Conservation (phyloP, 2,888 invertebrate genomes). For the Gisinianus flammeolus region DNA sequence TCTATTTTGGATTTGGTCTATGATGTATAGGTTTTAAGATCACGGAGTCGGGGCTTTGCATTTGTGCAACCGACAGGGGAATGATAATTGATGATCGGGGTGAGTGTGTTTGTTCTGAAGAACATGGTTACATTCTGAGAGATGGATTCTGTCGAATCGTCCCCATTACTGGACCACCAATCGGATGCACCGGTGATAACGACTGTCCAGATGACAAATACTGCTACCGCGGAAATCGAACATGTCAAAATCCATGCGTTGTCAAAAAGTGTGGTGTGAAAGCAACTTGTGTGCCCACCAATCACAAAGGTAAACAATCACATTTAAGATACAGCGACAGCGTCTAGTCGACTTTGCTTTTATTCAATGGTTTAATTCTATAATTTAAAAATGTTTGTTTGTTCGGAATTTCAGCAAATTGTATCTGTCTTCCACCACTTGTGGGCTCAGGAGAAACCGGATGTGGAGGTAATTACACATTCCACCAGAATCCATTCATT, state of each 20-base stretch:
- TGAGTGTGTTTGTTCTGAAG: slow-evolving; percentile 76
- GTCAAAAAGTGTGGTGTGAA: slow-evolving; percentile 76
- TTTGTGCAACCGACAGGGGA: slow-evolving; percentile 80
- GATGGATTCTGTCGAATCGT: slow-evolving; percentile 50
- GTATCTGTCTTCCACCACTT: slow-evolving; percentile 47
- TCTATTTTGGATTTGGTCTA: neutral
- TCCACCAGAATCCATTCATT: neutral
- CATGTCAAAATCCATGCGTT: slow-evolving; percentile 80
- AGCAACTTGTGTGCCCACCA: slow-evolving; percentile 76
- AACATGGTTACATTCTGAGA: slow-evolving; percentile 69
- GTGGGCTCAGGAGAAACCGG: slow-evolving; percentile 43
- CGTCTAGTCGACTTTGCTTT: no score
- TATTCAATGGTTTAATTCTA: no score
- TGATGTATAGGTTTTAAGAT: slow-evolving; percentile 70
- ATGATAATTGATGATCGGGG: slow-evolving; percentile 77
- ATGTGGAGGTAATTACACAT: slow-evolving; percentile 46
- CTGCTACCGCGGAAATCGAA: slow-evolving; percentile 73
- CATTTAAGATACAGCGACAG: no score
- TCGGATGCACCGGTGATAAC: slow-evolving; percentile 67
- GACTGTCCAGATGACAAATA: slow-evolving; percentile 79
- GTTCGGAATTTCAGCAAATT: no score
- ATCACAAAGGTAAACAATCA: slow-evolving; percentile 52
- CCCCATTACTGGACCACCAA: slow-evolving; percentile 54
- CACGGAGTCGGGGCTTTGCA: slow-evolving; percentile 78
- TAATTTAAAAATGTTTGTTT: no score